Conservation (phyloP, 2,888 invertebrate genomes). For the Halocaridina rubra region DNA sequence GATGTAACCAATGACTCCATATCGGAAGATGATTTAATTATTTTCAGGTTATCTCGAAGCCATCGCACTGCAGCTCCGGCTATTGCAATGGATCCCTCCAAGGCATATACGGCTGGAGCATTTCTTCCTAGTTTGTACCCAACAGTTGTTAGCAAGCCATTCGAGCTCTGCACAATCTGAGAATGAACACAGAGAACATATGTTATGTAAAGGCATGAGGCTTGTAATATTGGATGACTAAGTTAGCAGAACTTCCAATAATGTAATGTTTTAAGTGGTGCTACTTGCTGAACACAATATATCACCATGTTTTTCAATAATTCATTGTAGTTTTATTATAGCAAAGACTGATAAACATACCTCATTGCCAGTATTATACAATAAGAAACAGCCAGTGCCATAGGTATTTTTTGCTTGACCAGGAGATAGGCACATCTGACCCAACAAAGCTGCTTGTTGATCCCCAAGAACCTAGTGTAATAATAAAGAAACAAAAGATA, state of each 20-base stretch:
- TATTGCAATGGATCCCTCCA: conserved; percentile 92
- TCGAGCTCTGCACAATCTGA: conserved; percentile 85
- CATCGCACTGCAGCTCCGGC: conserved; percentile 71
- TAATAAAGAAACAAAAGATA: too few species aligned
- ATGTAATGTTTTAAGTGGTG: too few species aligned
- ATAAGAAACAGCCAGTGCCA: conserved; percentile 91
- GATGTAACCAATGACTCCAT: conserved; percentile 80
- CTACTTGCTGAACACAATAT: too few species aligned
- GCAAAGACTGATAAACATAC: too few species aligned
- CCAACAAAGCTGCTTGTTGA: conserved; percentile 93
- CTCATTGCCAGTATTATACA: conserved; percentile 92
- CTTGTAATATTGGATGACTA: too few species aligned
- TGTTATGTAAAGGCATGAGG: too few species aligned
- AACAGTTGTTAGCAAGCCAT: conserved; percentile 89
- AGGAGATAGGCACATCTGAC: conserved; percentile 87
- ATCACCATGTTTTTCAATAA: too few species aligned
- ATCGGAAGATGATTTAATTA: conserved; percentile 80
- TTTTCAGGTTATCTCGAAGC: conserved; percentile 89
- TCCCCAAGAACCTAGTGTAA: conserved; percentile 84
- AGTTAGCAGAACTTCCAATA: too few species aligned
- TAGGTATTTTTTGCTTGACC: conserved; percentile 96
- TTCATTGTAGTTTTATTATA: too few species aligned
- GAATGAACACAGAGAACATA: too few species aligned
- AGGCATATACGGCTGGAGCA: conserved; percentile 85
- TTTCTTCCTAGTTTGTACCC: conserved; percentile 89